Base-by-base conservation (phyloP, 2,888 invertebrate genomes). In the Eutolmus rufibarbis region DNA sequence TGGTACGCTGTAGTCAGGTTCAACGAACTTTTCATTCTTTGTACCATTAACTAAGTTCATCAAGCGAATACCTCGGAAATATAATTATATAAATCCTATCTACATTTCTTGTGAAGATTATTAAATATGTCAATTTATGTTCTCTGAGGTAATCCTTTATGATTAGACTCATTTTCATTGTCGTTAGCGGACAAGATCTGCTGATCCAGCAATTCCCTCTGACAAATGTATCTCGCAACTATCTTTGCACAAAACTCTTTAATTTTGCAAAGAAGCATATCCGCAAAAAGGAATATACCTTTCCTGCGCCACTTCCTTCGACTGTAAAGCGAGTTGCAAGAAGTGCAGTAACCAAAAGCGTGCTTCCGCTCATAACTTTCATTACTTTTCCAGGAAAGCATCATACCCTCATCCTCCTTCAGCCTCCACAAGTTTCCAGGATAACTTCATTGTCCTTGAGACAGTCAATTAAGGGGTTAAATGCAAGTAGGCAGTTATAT, bases 381-480 rank as follows among this genome's bases (percentile, higher is more conserved):
- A 66, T 66, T 66, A 66, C 66, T 66, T 66, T 46, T 23, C 66
- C 66, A 66, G 23, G 66, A 28, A 66, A 23, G 28, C 28, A 66
- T 66, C 19, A 66, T 76, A 43, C 8, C 12, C 9, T n/a, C 28
- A 9, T 8, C 8, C 78, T 7, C 34, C 34, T 34, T 43, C 40
- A 46, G 79, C 51, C 66, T 66, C 12, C 12, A 12, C 8, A n/a
- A 66, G 66, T 23, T 28, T 66, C 66, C 66, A 66, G 12, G 66
- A 66, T 66, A 66, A 79, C 79, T 79, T 28, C 51, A 79, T 51
- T 79, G 79, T 79, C 79, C 79, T 79, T 79, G 51, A 79, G 79
- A 79, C 79, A 79, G 79, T 79, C 79, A 79, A 79, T 79, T 79
- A 79, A 79, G 51, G 16, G 79, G 79, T 79, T 79, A 79, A 79